Conservation (phyloP, 2,888 invertebrate species). For the Drosophila limbata region DNA sequence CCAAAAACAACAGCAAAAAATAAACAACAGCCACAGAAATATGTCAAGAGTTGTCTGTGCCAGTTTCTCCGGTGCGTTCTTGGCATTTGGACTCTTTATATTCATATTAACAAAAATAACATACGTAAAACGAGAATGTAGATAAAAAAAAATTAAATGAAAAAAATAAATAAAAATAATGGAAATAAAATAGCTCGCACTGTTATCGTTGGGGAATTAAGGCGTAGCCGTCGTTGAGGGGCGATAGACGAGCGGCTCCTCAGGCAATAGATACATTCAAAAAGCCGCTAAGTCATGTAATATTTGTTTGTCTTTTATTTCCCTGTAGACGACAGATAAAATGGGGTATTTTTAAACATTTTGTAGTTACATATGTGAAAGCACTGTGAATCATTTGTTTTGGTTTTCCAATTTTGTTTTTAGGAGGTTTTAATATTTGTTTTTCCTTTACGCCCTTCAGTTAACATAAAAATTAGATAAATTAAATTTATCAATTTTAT, state of each 20-base stretch:
- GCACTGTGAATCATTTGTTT: neutral
- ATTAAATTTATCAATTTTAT: too few relatives aligned
- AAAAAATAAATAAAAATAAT: conserved; percentile 1
- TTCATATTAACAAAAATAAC: conserved; percentile 34
- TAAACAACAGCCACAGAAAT: conserved; percentile 34
- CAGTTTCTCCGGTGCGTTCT: conserved; percentile 41
- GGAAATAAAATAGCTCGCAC: conserved; percentile 13
- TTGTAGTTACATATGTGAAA: neutral
- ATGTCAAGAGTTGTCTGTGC: conserved; percentile 64
- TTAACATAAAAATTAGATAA: too few relatives aligned
- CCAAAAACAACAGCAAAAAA: conserved; percentile 49
- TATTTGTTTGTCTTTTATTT: conserved; percentile 22
- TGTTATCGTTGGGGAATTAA: conserved; percentile 42
- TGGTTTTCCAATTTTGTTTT: neutral
- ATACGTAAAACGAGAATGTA: conserved; percentile 39
- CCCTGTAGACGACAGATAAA: neutral
- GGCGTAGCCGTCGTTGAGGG: conserved; percentile 54
- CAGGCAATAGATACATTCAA: conserved; percentile 40
- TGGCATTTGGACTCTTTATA: conserved; percentile 38
- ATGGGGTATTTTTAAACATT: neutral
- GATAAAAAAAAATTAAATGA: conserved; percentile 19
- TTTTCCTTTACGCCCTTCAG: too few relatives aligned
- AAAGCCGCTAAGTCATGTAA: conserved; percentile 41
- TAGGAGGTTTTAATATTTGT: too few relatives aligned
- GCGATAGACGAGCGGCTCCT: conserved; percentile 35